Percentiles rank a stretch among this genome's conserved stretches.
These are phyloP conservation scores for Ricordea florida DNA, from an alignment of 92 coral and sea anemone genomes.

Conservation along the genomic window DNA sequence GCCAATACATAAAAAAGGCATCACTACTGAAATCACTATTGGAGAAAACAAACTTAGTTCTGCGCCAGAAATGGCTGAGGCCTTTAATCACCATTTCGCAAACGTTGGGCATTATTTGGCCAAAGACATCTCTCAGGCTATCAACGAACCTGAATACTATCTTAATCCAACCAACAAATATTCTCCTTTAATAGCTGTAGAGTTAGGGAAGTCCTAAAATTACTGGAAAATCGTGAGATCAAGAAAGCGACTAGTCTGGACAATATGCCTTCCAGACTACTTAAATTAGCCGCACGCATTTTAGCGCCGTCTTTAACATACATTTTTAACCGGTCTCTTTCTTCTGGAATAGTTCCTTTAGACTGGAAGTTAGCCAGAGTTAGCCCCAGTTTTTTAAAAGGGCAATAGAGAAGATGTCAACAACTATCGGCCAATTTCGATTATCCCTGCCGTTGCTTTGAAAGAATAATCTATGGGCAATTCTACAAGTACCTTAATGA, in stretches of 20 bases:
- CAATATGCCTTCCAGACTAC: constrained; percentile 4
- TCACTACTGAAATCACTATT: background rate
- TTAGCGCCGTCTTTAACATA: too few species aligned
- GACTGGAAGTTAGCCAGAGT: too few species aligned
- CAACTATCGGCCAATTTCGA: too few species aligned
- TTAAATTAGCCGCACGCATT: constrained; percentile 2
- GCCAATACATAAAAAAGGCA: constrained; percentile 2
- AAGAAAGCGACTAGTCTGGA: constrained; percentile 9
- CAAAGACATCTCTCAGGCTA: constrained; percentile 6
- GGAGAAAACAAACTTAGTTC: constrained; percentile 1
- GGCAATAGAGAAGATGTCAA: too few species aligned
- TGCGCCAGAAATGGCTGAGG: constrained; percentile 15
- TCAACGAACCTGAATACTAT: constrained; percentile 13
- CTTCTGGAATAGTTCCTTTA: too few species aligned
- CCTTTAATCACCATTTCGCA: constrained; percentile 13
- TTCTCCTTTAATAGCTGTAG: constrained; percentile 3
- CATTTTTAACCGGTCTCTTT: too few species aligned
- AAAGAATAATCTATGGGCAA: too few species aligned
- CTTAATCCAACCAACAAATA: constrained; percentile 14
- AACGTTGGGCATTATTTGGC: constrained; percentile 15
- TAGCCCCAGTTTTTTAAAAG: too few species aligned
- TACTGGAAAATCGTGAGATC: too few species aligned
- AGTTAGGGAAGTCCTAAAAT: background rate
- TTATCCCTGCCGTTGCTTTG: too few species aligned
- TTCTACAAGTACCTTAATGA: too few species aligned